Percentiles rank a stretch among this genome's conserved stretches.
Conservation (phyloP, 2,113 vertebrate genomes). For the Cebidichthys violaceus region DNA sequence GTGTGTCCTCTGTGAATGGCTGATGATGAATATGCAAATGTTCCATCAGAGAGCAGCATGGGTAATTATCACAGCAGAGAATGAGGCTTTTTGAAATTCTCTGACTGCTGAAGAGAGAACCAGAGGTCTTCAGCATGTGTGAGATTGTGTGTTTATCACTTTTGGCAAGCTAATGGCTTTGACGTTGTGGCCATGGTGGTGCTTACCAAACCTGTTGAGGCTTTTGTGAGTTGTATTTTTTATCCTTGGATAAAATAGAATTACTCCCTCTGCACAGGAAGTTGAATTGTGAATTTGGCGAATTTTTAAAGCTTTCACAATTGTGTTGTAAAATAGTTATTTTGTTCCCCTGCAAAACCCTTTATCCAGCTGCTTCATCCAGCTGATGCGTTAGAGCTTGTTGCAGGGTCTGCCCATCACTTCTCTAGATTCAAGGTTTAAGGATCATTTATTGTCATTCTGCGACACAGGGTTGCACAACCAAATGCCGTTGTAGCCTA, state of each 20-base stretch:
- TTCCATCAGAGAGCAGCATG: slow-evolving; percentile 79
- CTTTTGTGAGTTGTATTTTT: slow-evolving; percentile 5
- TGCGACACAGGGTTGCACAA: neutral
- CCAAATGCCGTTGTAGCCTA: neutral
- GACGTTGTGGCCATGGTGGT: slow-evolving; percentile 29
- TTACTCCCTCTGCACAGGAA: slow-evolving; percentile 12
- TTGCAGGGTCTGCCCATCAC: slow-evolving; percentile 6
- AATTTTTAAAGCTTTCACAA: neutral
- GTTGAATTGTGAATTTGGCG: neutral
- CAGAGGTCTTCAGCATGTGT: slow-evolving; percentile 38
- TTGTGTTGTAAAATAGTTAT: neutral
- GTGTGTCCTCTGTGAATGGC: slow-evolving; percentile 83
- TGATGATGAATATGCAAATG: slow-evolving; percentile 86
- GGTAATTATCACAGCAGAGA: slow-evolving; percentile 85
- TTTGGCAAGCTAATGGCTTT: slow-evolving; percentile 10
- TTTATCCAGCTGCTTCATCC: slow-evolving; percentile 14
- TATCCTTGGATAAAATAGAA: slow-evolving; percentile 25
- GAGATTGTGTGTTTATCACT: slow-evolving; percentile 37
- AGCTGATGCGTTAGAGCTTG: neutral
- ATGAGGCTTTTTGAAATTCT: slow-evolving; percentile 77
- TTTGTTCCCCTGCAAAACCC: neutral
- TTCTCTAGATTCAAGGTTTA: slow-evolving; percentile 11
- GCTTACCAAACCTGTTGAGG: slow-evolving; percentile 30
- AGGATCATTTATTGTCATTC: neutral
- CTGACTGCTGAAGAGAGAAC: slow-evolving; percentile 71